These are phyloP conservation scores for Timema podura DNA, from an alignment of 2,888 invertebrate genomes.

Conservation along the genomic window DNA sequence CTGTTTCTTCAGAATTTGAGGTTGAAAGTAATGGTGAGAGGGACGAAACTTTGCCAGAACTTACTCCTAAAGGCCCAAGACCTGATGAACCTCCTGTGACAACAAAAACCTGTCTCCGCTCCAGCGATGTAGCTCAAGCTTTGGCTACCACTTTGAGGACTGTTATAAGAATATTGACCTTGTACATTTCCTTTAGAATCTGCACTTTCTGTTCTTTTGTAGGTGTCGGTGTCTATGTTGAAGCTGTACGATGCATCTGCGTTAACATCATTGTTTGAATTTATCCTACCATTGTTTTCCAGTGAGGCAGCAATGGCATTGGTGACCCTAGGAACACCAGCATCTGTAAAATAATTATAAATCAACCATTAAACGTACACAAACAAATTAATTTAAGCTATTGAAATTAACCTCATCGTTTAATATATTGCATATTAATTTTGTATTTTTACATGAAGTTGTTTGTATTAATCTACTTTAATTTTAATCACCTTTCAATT, in stretches of 20 bases:
- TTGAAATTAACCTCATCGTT: not conserved
- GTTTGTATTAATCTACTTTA: too few species aligned
- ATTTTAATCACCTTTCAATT: too few species aligned
- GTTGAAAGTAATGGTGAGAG: not conserved
- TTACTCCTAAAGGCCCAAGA: constrained; percentile 23
- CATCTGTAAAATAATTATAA: not conserved
- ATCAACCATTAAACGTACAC: too few species aligned
- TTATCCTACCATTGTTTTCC: too few species aligned
- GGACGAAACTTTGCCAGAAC: not conserved
- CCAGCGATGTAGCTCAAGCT: constrained; percentile 37
- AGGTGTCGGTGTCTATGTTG: constrained; percentile 35
- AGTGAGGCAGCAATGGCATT: too few species aligned
- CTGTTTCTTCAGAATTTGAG: not conserved
- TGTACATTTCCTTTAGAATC: constrained; percentile 37
- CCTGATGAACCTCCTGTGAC: constrained; percentile 35
- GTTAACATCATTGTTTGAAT: constrained; percentile 31
- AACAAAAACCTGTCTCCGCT: constrained; percentile 39
- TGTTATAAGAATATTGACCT: constrained; percentile 35
- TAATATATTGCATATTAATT: too few species aligned
- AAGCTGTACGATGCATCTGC: constrained; percentile 40
- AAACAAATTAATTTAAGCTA: too few species aligned
- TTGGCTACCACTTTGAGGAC: constrained; percentile 19
- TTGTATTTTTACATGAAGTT: too few species aligned
- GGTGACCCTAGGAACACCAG: not conserved
- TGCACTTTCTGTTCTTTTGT: constrained; percentile 37